Conservation (phyloP, 2,888 invertebrate species). For the Coecobrya sp. region DNA sequence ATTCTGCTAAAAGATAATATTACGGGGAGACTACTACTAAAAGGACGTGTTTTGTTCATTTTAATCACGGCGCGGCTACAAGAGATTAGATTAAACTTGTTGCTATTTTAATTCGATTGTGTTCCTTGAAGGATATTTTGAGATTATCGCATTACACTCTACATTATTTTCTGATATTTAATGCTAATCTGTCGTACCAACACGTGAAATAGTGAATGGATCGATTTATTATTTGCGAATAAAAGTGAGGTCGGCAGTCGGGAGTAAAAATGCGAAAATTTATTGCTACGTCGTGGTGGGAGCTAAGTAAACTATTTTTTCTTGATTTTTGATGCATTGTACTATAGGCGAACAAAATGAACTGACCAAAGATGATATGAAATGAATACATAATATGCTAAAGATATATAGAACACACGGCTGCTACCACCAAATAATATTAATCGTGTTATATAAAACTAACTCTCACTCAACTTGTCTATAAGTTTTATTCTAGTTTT, state of each 20-base stretch:
- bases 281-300: constrained; percentile 63
- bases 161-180: neutral
- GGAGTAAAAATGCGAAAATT: constrained; percentile 55
- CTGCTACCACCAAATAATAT: constrained; percentile 5
- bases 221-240: neutral
- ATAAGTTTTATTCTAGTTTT: constrained; percentile 13
- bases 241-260: neutral
- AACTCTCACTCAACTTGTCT: constrained; percentile 17
- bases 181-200: constrained; percentile 4
- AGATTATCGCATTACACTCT: neutral
- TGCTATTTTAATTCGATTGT: constrained; percentile 1
- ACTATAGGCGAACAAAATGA: neutral
- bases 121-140: neutral
- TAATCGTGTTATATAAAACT: neutral
- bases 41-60: constrained; percentile 38
- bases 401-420: neutral
- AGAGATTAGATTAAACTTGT: constrained; percentile 31
- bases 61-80: neutral
- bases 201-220: constrained; percentile 11
- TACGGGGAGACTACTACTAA: neutral
- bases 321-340: neutral
- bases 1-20: neutral
- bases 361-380: neutral
- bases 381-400: neutral
- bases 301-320: constrained; percentile 57